phyloP scores from a whole-genome alignment of 2,888 invertebrate species.

The Amphipyra tragopoginis region DNA sequence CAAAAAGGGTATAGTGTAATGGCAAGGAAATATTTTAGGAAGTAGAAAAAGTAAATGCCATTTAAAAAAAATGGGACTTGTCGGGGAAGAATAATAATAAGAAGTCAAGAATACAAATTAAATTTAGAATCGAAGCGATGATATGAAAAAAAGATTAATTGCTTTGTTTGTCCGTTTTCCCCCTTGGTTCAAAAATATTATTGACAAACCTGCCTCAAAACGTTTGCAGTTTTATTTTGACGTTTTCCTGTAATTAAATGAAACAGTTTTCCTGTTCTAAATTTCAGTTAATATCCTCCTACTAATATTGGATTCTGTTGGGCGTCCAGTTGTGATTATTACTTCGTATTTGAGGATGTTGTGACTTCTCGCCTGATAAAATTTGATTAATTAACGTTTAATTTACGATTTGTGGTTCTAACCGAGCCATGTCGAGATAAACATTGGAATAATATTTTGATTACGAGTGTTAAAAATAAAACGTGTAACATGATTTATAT shows the following conservation, averaged over 20 bases:
- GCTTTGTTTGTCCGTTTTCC: too few species aligned
- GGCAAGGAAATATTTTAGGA: too few species aligned
- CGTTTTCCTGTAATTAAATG: constrained; percentile 4
- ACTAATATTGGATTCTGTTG: background rate
- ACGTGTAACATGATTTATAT: constrained; percentile 24
- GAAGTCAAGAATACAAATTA: too few species aligned
- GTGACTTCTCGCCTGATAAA: constrained; percentile 24
- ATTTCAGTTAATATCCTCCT: constrained; percentile 1
- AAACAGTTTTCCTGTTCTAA: constrained; percentile 8
- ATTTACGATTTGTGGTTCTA: constrained; percentile 33
- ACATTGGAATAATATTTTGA: constrained; percentile 23
- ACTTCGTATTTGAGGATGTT: constrained; percentile 29
- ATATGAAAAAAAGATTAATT: too few species aligned
- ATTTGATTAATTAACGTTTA: constrained; percentile 27
- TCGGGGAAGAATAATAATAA: too few species aligned
- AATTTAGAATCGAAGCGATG: too few species aligned
- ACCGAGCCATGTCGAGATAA: constrained; percentile 16
- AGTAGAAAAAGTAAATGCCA: too few species aligned
- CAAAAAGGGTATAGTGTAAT: too few species aligned
- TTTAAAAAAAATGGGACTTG: too few species aligned
- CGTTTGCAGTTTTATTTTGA: background rate
- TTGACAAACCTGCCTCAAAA: too few species aligned
- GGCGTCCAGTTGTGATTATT: background rate
- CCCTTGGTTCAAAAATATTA: too few species aligned
- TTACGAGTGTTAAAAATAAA: background rate